Base-by-base conservation (phyloP, 2,113 vertebrate species). In the Todiramphus saurophagus region DNA sequence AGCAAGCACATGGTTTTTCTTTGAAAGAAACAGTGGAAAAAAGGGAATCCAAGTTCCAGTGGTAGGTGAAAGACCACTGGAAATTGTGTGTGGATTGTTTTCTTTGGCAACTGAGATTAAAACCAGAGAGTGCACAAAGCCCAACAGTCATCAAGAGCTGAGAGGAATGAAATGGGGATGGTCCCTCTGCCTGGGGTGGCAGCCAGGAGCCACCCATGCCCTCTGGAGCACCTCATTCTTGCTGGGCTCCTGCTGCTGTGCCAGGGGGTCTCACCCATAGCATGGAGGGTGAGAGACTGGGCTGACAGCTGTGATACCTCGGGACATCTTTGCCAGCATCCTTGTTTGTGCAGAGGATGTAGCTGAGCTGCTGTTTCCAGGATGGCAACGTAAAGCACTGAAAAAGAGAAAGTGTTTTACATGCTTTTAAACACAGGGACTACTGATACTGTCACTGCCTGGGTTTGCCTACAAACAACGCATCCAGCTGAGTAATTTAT, bases 401-500 rank as follows among this genome's bases (percentile, higher is more conserved):
- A 84, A 89, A 83, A 95, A 87, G 64, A 87, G 87, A 89, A 70
- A 84, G 87, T 85, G 83, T 96, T 96, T 89, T 95, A 96, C 95
- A 94, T 95, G 95, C 83, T 92, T 94, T 95, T 94, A 94, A 96
- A 97, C 96, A 96, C 94, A 92, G 89, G 59, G 82, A 70, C 94
- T 87, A 28, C 74, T 73, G 81, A 87, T 87, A 92, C 94, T 95
- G 96, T 87, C 89, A 87, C 70, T 79, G 89, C 74, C 77, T 89
- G 93, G 67, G 41, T 92, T 94, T 96, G 91, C 87, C 93, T 95
- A 31, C 87, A 91, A 95, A 95, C 93, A 92, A 43, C 4, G 83
- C 95, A 96, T 31, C 95, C 96, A 96, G 92, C 94, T 95, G 96
- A 91, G 95, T 96, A 97, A 96, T 97, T 96, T 96, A 96, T 97